Conservation (phyloP, 2,888 invertebrate genomes). For the Megalurothrips usitatus region DNA sequence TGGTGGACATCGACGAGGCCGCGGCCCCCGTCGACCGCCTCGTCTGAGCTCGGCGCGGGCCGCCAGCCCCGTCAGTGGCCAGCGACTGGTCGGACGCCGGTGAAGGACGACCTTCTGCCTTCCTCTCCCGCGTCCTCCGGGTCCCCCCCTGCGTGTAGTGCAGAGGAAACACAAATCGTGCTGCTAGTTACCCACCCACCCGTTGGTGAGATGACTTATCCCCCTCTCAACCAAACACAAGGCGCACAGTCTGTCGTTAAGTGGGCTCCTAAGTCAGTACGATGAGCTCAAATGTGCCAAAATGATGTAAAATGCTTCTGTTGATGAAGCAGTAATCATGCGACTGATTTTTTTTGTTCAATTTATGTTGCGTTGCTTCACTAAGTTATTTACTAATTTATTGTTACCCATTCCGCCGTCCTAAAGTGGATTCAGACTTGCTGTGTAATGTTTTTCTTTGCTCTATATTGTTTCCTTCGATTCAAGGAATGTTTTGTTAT, state of each 20-base stretch:
- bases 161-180: too few relatives aligned
- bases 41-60: not conserved
- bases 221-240: too few relatives aligned
- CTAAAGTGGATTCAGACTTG: not conserved
- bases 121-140: too few relatives aligned
- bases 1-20: not conserved
- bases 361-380: not conserved
- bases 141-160: too few relatives aligned
- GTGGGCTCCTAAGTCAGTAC: not conserved
- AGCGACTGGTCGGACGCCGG: too few relatives aligned
- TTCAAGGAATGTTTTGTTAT: not conserved
- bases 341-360: not conserved
- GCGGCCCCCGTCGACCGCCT: not conserved
- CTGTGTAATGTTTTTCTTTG: not conserved
- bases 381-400: not conserved
- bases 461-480: not conserved
- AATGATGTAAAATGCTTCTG: not conserved
- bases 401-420: slow-evolving; percentile 8
- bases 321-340: not conserved
- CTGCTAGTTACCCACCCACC: too few relatives aligned
- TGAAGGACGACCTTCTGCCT: too few relatives aligned
- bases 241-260: too few relatives aligned
- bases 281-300: slow-evolving; percentile 24
- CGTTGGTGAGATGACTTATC: too few relatives aligned
- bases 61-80: too few relatives aligned